phyloP scores from a whole-genome alignment of 2,888 invertebrate genomes.

The Stenodera caucasica region DNA sequence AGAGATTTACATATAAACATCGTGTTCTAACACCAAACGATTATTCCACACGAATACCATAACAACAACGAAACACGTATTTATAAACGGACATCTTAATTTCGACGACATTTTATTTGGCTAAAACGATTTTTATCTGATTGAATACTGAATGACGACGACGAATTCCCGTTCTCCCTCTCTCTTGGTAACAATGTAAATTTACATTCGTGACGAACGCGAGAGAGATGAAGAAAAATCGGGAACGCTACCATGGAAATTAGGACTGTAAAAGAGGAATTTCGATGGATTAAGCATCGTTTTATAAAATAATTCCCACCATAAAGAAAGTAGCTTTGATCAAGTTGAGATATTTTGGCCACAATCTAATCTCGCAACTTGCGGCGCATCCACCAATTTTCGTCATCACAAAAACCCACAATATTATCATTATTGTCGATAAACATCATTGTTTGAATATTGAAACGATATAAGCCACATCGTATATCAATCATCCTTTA shows the following conservation, averaged over 20 bases:
- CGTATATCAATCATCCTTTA: too few relatives aligned
- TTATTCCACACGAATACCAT: slow-evolving; percentile 38
- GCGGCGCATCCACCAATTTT: neutral
- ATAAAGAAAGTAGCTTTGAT: too few relatives aligned
- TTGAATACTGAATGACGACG: slow-evolving; percentile 25
- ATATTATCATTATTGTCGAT: too few relatives aligned
- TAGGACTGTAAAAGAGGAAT: slow-evolving; percentile 17
- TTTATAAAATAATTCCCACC: neutral
- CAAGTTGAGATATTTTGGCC: too few relatives aligned
- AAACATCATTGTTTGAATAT: too few relatives aligned
- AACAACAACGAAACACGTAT: slow-evolving; percentile 9
- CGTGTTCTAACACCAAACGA: slow-evolving; percentile 35
- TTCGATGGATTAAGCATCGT: neutral
- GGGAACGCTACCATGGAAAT: slow-evolving; percentile 21
- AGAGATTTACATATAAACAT: slow-evolving; percentile 36
- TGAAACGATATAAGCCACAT: too few relatives aligned
- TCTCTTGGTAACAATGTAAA: slow-evolving; percentile 5
- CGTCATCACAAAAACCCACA: too few relatives aligned
- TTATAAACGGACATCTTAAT: slow-evolving; percentile 36
- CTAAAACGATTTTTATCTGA: slow-evolving; percentile 35
- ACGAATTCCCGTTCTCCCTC: neutral
- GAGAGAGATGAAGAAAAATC: neutral
- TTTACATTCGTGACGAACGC: slow-evolving; percentile 22
- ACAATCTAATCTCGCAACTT: too few relatives aligned
- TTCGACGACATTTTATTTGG: slow-evolving; percentile 35